Conservation (phyloP, 2,888 invertebrate genomes). For the Stenichneumon culpator region DNA sequence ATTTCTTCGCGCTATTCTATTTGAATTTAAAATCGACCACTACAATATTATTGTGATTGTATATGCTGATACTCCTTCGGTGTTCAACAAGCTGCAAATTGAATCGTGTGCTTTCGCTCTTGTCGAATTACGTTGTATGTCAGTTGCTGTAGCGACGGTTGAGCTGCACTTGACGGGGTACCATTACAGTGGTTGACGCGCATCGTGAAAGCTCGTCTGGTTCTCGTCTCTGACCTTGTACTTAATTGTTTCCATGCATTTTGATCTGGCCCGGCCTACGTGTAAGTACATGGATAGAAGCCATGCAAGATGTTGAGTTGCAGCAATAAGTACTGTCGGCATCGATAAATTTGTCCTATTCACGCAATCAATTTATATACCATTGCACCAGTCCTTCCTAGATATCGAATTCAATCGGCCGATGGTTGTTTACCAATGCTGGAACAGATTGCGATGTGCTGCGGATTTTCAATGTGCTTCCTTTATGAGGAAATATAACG, state of each 20-base stretch:
- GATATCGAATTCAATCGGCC: too few species aligned
- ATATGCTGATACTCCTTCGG: not conserved
- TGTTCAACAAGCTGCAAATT: not conserved
- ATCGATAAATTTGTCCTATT: not conserved
- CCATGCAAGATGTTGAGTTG: not conserved
- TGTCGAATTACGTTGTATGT: not conserved
- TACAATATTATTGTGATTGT: not conserved
- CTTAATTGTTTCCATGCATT: conserved; percentile 20
- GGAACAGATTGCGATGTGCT: too few species aligned
- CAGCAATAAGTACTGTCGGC: not conserved
- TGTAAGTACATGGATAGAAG: not conserved
- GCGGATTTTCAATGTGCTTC: too few species aligned
- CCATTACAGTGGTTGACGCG: not conserved
- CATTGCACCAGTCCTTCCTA: too few species aligned
- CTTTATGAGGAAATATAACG: too few species aligned
- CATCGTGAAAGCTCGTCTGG: not conserved
- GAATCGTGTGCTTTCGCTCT: not conserved
- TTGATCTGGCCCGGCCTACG: not conserved
- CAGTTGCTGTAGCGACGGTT: not conserved
- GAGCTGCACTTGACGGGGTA: not conserved
- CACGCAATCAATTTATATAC: not conserved
- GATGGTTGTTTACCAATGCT: too few species aligned
- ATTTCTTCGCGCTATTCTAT: too few species aligned
- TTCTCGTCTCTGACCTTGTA: conserved; percentile 1
- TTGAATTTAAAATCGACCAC: too few species aligned